Percentiles rank a stretch among this genome's conserved stretches.
phyloP scores from a whole-genome alignment of 2,113 vertebrate species.

The Corythaeola cristata region DNA sequence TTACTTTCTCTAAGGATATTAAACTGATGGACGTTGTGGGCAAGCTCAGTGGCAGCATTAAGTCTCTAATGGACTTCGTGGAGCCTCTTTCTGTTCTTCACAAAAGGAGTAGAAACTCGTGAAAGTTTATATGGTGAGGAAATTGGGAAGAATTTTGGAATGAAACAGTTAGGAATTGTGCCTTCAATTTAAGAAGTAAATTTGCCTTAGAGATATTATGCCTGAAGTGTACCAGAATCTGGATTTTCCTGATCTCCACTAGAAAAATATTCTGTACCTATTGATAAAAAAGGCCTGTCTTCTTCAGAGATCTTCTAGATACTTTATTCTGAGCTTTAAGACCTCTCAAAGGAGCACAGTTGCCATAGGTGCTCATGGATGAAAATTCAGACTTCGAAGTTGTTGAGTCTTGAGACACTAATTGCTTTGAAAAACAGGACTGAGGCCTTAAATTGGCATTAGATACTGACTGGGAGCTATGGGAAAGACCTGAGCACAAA shows the following conservation, averaged over 20 bases:
- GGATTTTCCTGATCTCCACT: background rate
- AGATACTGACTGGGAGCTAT: background rate
- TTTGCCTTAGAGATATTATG: background rate
- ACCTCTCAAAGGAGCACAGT: background rate
- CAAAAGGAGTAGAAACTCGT: background rate
- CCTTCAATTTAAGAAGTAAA: background rate
- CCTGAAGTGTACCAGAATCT: background rate
- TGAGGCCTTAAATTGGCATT: background rate
- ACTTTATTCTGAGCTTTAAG: slow-evolving; percentile 24
- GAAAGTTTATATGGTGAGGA: background rate
- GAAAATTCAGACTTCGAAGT: slow-evolving; percentile 36
- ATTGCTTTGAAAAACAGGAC: slow-evolving; percentile 53
- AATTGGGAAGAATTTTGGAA: background rate
- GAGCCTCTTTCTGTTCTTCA: background rate
- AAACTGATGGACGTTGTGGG: background rate
- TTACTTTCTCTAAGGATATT: background rate
- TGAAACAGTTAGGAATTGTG: background rate
- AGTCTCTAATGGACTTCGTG: background rate
- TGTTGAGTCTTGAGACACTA: background rate
- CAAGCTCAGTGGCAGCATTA: background rate
- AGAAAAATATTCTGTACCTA: background rate
- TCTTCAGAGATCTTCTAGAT: background rate
- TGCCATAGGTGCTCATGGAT: background rate
- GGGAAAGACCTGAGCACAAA: background rate
- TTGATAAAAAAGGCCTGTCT: background rate